A percentile compares a stretch with the other conserved stretches of the same genome.
Evolutionary conservation across 2,113 vertebrate species (phyloP).

Genomic region (Mastomys coucha): DNA sequence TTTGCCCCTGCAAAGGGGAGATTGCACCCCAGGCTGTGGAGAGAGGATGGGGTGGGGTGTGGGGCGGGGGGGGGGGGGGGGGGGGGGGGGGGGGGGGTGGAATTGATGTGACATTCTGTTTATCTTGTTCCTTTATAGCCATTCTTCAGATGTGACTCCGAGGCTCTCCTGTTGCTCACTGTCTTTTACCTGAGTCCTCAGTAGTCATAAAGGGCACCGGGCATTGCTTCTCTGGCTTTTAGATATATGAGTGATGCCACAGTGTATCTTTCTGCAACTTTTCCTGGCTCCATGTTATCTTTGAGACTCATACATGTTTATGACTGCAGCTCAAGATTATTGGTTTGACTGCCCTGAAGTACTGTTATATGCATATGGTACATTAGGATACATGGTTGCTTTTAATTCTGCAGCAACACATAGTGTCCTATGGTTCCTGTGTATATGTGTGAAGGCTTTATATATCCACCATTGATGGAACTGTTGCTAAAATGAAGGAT

Average conservation of each 20-base stretch:
- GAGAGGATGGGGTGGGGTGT: too few species aligned
- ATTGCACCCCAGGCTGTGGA: neutral
- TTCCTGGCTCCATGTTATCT: neutral
- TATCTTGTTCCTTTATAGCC: neutral
- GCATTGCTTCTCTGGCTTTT: neutral
- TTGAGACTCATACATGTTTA: neutral
- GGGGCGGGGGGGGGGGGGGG: too few species aligned
- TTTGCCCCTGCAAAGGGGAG: neutral
- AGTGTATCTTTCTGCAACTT: neutral
- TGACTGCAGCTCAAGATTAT: neutral
- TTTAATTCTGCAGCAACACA: neutral
- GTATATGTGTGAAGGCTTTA: neutral
- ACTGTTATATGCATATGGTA: neutral
- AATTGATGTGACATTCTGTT: neutral
- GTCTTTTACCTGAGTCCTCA: neutral
- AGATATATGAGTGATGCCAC: neutral
- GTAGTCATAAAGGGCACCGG: neutral
- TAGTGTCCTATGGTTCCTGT: neutral
- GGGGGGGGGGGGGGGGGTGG: fast-evolving
- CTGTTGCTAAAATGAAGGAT: neutral
- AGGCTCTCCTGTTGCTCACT: too few species aligned
- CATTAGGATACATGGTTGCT: neutral
- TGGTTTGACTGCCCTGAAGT: neutral
- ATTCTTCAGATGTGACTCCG: neutral
- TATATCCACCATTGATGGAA: fast-evolving